Evolutionary conservation across 2,888 invertebrate genomes (phyloP).

Genomic region (Rhagonycha fulva): DNA sequence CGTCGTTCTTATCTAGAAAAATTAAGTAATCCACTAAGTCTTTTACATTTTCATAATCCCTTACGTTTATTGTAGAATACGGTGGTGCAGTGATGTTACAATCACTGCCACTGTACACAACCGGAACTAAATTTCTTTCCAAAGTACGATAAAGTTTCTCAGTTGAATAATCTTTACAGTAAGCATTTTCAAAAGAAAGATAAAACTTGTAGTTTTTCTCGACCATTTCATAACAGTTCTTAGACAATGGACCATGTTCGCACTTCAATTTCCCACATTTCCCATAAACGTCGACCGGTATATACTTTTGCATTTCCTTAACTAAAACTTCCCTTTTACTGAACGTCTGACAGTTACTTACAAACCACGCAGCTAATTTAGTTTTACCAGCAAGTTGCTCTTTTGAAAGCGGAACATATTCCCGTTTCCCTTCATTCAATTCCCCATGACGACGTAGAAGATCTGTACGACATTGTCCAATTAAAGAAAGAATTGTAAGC

Average conservation of each 20-base stretch:
- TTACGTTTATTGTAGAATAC: constrained; percentile 29
- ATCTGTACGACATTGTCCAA: constrained; percentile 61
- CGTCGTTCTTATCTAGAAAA: constrained; percentile 15
- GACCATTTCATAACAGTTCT: constrained; percentile 57
- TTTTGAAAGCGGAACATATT: constrained; percentile 32
- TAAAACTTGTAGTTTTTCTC: constrained; percentile 42
- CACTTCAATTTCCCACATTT: constrained; percentile 59
- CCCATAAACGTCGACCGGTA: constrained; percentile 69
- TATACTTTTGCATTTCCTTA: constrained; percentile 58
- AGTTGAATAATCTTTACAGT: constrained; percentile 34
- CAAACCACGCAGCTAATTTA: constrained; percentile 62
- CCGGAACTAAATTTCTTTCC: constrained; percentile 24
- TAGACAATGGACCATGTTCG: constrained; percentile 38
- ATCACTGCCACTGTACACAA: constrained; percentile 32
- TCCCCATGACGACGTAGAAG: constrained; percentile 52
- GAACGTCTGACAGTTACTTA: constrained; percentile 58
- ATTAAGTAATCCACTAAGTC: constrained; percentile 27
- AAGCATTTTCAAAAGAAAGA: constrained; percentile 34
- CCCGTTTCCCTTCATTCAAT: constrained; percentile 24
- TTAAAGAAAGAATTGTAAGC: constrained; percentile 58
- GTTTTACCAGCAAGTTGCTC: constrained; percentile 43
- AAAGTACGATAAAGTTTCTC: constrained; percentile 32
- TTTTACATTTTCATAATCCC: constrained; percentile 20
- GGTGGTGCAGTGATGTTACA: constrained; percentile 29
- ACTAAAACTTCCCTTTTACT: constrained; percentile 56